A percentile compares a stretch with the other conserved stretches of the same genome.
These are phyloP conservation scores for Eustalomyia histrio DNA, from an alignment of 2,888 invertebrate species.

Conservation along the genomic window DNA sequence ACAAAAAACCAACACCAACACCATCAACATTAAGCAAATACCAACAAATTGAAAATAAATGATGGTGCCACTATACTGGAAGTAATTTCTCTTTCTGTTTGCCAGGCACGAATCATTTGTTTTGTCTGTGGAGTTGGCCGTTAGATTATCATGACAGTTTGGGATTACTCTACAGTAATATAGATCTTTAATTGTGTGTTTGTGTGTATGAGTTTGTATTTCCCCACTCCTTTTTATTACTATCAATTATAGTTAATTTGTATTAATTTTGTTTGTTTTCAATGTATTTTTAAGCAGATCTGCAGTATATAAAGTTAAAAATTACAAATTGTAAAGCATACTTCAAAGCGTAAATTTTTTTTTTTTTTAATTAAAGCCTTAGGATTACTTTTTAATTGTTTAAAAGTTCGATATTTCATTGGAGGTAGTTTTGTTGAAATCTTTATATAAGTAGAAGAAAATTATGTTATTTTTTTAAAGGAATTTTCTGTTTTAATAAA, in stretches of 20 bases:
- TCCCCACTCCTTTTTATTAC: background rate
- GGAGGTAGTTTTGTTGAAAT: no score
- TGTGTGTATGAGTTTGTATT: background rate
- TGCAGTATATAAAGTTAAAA: background rate
- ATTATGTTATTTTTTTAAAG: no score
- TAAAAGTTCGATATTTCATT: no score
- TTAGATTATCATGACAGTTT: background rate
- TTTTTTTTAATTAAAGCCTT: background rate
- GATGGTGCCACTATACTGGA: constrained; percentile 40
- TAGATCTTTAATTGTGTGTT: background rate
- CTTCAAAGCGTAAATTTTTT: background rate
- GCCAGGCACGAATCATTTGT: constrained; percentile 47
- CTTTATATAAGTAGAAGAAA: no score
- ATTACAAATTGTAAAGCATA: background rate
- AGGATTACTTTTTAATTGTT: no score
- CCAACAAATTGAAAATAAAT: constrained; percentile 27
- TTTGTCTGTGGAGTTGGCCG: constrained; percentile 31
- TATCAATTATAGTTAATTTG: background rate
- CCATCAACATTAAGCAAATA: background rate
- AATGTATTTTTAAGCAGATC: constrained; percentile 2
- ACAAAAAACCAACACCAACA: background rate
- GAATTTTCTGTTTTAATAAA: no score
- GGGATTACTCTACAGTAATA: background rate
- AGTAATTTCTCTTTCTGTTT: constrained; percentile 42
- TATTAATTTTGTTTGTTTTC: background rate